Evolutionary conservation across 2,797 vertebrate species (phyloP).

Genomic region (Pelobates cultripes): DNA sequence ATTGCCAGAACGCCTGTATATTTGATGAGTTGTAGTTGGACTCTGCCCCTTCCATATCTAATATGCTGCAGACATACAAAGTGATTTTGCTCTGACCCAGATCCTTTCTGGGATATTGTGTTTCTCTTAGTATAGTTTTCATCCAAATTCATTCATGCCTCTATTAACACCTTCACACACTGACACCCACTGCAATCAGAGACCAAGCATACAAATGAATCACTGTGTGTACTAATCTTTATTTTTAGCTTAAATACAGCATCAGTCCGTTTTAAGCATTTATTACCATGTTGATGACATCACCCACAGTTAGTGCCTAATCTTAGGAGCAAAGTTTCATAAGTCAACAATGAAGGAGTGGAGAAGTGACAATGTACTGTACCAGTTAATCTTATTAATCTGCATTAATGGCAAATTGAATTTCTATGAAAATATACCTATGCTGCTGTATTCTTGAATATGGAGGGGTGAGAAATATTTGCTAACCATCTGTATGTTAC

Average conservation of each 20-base stretch:
- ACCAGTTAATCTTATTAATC: too few species aligned
- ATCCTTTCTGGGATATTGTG: not conserved
- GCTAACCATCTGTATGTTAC: too few species aligned
- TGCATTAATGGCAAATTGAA: too few species aligned
- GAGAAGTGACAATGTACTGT: not conserved
- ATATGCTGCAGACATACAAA: conserved; percentile 32
- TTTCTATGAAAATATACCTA: too few species aligned
- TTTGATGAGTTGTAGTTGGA: conserved; percentile 50
- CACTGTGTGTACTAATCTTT: not conserved
- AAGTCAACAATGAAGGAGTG: not conserved
- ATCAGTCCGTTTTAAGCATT: not conserved
- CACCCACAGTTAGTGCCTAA: not conserved
- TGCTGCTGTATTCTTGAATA: too few species aligned
- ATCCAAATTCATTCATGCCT: not conserved
- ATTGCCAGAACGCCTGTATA: not conserved
- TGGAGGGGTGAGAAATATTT: too few species aligned
- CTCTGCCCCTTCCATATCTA: conserved; percentile 38
- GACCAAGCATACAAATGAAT: not conserved
- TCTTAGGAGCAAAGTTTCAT: conserved; percentile 2
- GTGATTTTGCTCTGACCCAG: conserved; percentile 36
- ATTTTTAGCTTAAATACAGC: not conserved
- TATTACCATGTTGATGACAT: not conserved
- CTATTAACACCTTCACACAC: not conserved
- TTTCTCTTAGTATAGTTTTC: not conserved
- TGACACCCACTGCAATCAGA: not conserved